phyloP scores from a whole-genome alignment of 53 echinoderm and acorn worm species.

The Glandiceps talaboti region DNA sequence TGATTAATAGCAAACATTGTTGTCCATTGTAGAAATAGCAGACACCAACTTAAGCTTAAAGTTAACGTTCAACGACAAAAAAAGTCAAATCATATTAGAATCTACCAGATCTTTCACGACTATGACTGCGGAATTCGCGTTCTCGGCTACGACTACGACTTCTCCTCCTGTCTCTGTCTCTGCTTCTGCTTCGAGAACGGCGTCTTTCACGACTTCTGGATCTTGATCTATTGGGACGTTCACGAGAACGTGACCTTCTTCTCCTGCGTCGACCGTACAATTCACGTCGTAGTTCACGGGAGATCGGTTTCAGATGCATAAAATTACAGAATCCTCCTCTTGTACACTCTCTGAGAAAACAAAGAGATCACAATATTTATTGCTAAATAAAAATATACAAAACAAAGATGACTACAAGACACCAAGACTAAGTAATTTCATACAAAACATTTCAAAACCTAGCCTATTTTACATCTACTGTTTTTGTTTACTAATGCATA shows the following conservation, averaged over 20 bases:
- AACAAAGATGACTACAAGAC: no score
- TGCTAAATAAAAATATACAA: no score
- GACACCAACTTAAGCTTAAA: no score
- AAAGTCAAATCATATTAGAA: no score
- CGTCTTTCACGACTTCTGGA: slow-evolving; percentile 25
- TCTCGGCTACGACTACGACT: slow-evolving; percentile 10
- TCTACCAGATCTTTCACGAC: slow-evolving; percentile 6
- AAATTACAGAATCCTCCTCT: slow-evolving; percentile 99
- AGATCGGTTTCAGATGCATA: slow-evolving; percentile 99
- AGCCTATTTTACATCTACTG: no score
- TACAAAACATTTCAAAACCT: no score
- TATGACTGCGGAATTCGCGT: slow-evolving; percentile 7
- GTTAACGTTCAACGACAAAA: no score
- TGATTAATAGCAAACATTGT: no score
- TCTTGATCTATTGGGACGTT: slow-evolving; percentile 27
- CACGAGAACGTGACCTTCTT: slow-evolving; percentile 15
- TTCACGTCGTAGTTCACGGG: slow-evolving; percentile 66
- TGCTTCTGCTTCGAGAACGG: slow-evolving; percentile 2
- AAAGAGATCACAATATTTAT: no score
- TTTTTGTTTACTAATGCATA: no score
- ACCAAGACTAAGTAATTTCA: no score
- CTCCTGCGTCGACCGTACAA: slow-evolving; percentile 77
- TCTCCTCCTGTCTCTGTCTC: background rate
- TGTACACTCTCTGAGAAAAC: slow-evolving; percentile 62
- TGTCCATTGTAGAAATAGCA: no score